Percentiles rank a stretch among this genome's conserved stretches.
Evolutionary conservation across 1,140 invertebrate species (phyloP).

Genomic region (Drosophila erecta): DNA sequence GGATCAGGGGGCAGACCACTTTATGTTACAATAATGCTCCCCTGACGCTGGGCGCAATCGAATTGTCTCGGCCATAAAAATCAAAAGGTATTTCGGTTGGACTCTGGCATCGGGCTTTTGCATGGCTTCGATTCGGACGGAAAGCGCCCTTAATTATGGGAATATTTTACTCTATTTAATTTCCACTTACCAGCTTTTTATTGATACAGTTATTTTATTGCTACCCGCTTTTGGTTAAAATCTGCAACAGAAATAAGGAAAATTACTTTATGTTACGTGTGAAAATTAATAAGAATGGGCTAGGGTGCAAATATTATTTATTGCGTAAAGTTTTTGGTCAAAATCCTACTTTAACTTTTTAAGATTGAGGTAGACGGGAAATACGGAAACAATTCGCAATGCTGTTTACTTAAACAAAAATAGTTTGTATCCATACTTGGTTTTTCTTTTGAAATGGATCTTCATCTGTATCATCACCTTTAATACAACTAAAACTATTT

Average conservation of each 20-base stretch:
- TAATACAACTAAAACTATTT: no score
- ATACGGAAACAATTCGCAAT: no score
- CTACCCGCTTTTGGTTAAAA: neutral
- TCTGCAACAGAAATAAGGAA: constrained; percentile 6
- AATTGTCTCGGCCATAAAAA: constrained; percentile 83
- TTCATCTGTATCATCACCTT: no score
- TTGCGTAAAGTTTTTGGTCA: no score
- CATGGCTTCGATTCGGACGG: constrained; percentile 1
- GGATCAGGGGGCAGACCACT: constrained; percentile 57
- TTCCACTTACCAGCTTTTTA: constrained; percentile 34
- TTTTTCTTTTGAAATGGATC: no score
- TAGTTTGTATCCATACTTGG: no score
- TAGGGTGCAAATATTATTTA: neutral
- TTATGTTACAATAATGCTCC: constrained; percentile 82
- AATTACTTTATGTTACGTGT: neutral
- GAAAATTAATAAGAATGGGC: neutral
- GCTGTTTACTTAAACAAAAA: no score
- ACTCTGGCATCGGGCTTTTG: constrained; percentile 5
- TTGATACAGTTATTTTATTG: neutral
- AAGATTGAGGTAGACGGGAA: no score
- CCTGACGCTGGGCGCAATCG: constrained; percentile 74
- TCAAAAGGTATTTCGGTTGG: constrained; percentile 73
- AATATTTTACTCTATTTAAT: constrained; percentile 18
- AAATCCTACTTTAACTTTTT: no score
- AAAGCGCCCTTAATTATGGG: constrained; percentile 31